Base-by-base conservation (phyloP, 2,797 vertebrate genomes). In the Microctenopoma stevenorrisi region DNA sequence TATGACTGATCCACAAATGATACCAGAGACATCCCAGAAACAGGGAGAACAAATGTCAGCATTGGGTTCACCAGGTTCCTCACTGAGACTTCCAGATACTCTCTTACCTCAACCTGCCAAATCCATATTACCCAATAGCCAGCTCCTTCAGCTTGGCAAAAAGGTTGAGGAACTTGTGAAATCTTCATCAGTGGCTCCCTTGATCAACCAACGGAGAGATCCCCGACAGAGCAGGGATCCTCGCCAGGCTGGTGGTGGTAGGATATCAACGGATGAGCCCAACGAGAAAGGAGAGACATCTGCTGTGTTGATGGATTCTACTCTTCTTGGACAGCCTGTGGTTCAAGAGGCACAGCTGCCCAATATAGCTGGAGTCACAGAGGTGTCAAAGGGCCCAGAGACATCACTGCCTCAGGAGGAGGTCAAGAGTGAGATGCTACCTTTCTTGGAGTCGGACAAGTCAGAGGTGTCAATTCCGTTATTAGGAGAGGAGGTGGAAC, bases 191-290 rank as follows among this genome's bases (percentile, higher is more conserved):
- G 81, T 86, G 15, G 30, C 89, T 55, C 95, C 94, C 52, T 64
- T 92, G 40, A 90, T 96, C 54, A 95, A 91, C 86, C 96, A 95
- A 74, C 90, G 64, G 72, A 88, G 93, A 64, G 97, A 99, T 76
- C 93, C 95, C 0, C 92, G 97, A 67, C 97, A 96, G 82, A 96
- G 74, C 66, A 95, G 96, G 79, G 98, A 99, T 86, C 96, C 96
- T n/a, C 93, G 96, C 16, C 96, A 97, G 69, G 90, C 94, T 11
- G 46, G 69, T 2, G 50, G 69, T 5, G 80, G 60, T 75, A 90
- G 91, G 69, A 93, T 92, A 33, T 76, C 87, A 4, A 78, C 81
- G 0, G 86, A 91, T 50, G 92, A 92, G 26, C 64, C 81, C 0
- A 79, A 86, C 46, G 91, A 93, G 14, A 88, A 82, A 62, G 92